These are phyloP conservation scores for Phrynosoma blainvillii DNA, from an alignment of 2,113 vertebrate species.

Conservation along the genomic window DNA sequence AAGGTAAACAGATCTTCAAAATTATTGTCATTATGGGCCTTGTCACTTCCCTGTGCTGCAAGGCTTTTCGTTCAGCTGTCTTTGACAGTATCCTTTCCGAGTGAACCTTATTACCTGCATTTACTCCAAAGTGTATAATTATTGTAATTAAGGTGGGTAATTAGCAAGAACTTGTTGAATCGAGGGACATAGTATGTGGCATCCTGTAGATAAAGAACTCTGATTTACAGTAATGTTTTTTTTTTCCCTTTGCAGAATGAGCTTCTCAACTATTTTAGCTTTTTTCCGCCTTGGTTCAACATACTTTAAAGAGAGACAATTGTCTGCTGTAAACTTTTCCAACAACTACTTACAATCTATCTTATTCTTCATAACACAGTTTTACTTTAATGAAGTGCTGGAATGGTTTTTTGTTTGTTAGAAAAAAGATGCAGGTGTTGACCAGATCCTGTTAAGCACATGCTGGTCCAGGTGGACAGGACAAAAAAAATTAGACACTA, in stretches of 20 bases:
- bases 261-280: constrained; percentile 47
- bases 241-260: constrained; percentile 48
- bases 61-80: not conserved
- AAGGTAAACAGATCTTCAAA: not conserved
- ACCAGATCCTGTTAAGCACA: constrained; percentile 4
- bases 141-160: constrained; percentile 63
- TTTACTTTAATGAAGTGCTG: constrained; percentile 39
- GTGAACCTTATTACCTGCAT: constrained; percentile 64
- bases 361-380: constrained; percentile 55
- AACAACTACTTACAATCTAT: constrained; percentile 51
- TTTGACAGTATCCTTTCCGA: constrained; percentile 57
- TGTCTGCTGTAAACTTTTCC: constrained; percentile 52
- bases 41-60: not conserved
- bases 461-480: constrained; percentile 39
- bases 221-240: constrained; percentile 49
- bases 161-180: constrained; percentile 62
- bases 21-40: constrained; percentile 9
- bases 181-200: constrained; percentile 19
- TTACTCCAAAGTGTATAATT: constrained; percentile 69
- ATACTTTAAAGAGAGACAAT: constrained; percentile 57
- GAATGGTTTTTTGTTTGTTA: constrained; percentile 48
- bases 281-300: constrained; percentile 39
- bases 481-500: constrained; percentile 46
- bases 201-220: constrained; percentile 42
- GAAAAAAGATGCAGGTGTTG: constrained; percentile 56